phyloP scores from a whole-genome alignment of 2,888 invertebrate genomes.

The Tiliacea citrago region DNA sequence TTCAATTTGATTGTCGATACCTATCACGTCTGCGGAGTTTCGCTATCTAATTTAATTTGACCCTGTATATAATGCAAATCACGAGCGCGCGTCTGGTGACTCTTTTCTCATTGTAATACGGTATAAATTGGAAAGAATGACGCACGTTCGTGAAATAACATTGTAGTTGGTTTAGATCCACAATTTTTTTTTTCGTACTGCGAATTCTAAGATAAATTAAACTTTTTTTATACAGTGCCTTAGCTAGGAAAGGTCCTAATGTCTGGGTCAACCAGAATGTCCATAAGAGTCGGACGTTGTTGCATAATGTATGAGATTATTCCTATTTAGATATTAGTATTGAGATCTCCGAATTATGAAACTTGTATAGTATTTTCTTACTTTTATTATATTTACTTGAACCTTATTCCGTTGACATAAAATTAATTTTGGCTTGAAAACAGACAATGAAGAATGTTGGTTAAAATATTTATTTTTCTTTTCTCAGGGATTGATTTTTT shows the following conservation, averaged over 20 bases:
- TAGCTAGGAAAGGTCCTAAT: slow-evolving; percentile 7
- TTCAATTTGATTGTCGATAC: too few species aligned
- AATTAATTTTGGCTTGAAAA: slow-evolving; percentile 40
- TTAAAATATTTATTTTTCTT: slow-evolving; percentile 55
- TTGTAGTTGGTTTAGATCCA: background rate
- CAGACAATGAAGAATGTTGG: slow-evolving; percentile 11
- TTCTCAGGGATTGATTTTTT: slow-evolving; percentile 33
- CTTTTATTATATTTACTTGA: slow-evolving; percentile 21
- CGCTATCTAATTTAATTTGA: too few species aligned
- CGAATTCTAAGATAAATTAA: background rate
- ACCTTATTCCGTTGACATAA: slow-evolving; percentile 31
- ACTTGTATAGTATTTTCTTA: slow-evolving; percentile 50
- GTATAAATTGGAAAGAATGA: slow-evolving; percentile 3
- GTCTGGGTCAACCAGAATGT: slow-evolving; percentile 10
- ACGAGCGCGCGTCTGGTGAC: background rate
- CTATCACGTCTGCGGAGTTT: too few species aligned
- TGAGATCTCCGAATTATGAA: slow-evolving; percentile 55
- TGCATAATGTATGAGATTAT: slow-evolving; percentile 63
- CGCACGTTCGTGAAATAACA: slow-evolving; percentile 2
- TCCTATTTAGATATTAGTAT: slow-evolving; percentile 47
- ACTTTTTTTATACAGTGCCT: slow-evolving; percentile 35
- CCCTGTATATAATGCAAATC: background rate
- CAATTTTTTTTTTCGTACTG: background rate
- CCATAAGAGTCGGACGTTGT: slow-evolving; percentile 11
- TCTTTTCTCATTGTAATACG: background rate